Evolutionary conservation across 2,797 vertebrate genomes (phyloP).

Genomic region (Lindbergichthys nudifrons): DNA sequence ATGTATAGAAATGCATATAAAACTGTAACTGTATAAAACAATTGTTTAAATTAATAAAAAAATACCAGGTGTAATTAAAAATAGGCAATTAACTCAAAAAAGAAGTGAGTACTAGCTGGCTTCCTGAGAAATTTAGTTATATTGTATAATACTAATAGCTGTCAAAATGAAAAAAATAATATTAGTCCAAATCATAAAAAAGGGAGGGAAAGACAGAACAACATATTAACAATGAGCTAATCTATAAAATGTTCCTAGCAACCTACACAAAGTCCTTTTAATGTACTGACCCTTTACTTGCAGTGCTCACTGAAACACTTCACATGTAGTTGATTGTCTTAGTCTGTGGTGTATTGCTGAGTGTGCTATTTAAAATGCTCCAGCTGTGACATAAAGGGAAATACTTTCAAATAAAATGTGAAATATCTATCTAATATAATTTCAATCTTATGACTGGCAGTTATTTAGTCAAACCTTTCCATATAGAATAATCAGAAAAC

Average conservation of each 20-base stretch:
- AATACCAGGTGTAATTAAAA: conserved; percentile 55
- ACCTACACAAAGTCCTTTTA: conserved; percentile 1
- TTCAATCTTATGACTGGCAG: conserved; percentile 42
- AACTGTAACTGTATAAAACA: conserved; percentile 65
- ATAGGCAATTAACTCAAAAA: conserved; percentile 61
- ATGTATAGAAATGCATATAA: conserved; percentile 70
- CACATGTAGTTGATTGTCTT: conserved; percentile 64
- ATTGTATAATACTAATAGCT: conserved; percentile 56
- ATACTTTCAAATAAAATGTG: conserved; percentile 6
- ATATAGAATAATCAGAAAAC: conserved; percentile 15
- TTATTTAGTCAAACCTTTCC: conserved; percentile 22
- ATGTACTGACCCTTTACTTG: conserved; percentile 29
- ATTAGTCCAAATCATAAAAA: conserved; percentile 27
- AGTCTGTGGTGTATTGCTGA: conserved; percentile 53
- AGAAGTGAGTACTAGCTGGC: conserved; percentile 65
- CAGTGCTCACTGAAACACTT: conserved; percentile 24
- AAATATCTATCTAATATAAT: conserved; percentile 2
- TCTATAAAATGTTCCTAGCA: conserved; percentile 26
- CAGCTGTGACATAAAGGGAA: conserved; percentile 4
- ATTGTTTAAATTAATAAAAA: conserved; percentile 69
- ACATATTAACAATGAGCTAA: conserved; percentile 13
- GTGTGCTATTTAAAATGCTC: conserved; percentile 33
- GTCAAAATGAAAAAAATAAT: conserved; percentile 48
- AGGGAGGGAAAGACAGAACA: conserved; percentile 4
- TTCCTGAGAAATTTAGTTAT: conserved; percentile 81